Percentiles rank a stretch among this genome's conserved stretches.
Evolutionary conservation across 2,888 invertebrate species (phyloP).

Genomic region (Phengaris alcon): DNA sequence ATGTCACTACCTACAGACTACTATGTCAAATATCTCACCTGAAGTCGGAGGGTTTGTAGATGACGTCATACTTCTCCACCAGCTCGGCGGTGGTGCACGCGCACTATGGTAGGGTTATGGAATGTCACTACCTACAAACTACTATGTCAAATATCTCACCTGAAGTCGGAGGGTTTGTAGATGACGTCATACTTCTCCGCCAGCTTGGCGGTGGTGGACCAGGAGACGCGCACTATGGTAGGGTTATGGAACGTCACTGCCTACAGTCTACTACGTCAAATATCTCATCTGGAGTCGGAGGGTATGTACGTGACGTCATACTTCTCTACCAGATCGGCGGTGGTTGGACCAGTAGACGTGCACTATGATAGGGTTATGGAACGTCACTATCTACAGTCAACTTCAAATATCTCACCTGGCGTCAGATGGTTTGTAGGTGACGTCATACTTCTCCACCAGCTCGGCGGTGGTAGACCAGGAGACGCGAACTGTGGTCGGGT

Average conservation of each 20-base stretch:
- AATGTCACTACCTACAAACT: slow-evolving; percentile 84
- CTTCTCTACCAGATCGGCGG: slow-evolving; percentile 89
- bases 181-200: slow-evolving; percentile 95
- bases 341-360: slow-evolving; percentile 91
- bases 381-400: slow-evolving; percentile 83
- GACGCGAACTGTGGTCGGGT: slow-evolving; percentile 90
- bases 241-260: slow-evolving; percentile 93
- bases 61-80: slow-evolving; percentile 94
- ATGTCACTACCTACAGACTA: slow-evolving; percentile 82
- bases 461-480: slow-evolving; percentile 92
- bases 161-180: slow-evolving; percentile 93
- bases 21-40: slow-evolving; percentile 81
- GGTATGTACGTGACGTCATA: slow-evolving; percentile 95
- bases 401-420: slow-evolving; percentile 85
- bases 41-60: slow-evolving; percentile 93
- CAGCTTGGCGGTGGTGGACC: slow-evolving; percentile 88
- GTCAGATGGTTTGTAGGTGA: slow-evolving; percentile 93
- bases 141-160: slow-evolving; percentile 79
- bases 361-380: slow-evolving; percentile 91
- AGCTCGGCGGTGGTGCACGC: slow-evolving; percentile 88
- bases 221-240: slow-evolving; percentile 90
- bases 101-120: slow-evolving; percentile 90
- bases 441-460: slow-evolving; percentile 92
- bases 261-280: not conserved
- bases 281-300: slow-evolving; percentile 91